These are phyloP conservation scores for Troides aeacus DNA, from an alignment of 2,888 invertebrate species.

Conservation along the genomic window DNA sequence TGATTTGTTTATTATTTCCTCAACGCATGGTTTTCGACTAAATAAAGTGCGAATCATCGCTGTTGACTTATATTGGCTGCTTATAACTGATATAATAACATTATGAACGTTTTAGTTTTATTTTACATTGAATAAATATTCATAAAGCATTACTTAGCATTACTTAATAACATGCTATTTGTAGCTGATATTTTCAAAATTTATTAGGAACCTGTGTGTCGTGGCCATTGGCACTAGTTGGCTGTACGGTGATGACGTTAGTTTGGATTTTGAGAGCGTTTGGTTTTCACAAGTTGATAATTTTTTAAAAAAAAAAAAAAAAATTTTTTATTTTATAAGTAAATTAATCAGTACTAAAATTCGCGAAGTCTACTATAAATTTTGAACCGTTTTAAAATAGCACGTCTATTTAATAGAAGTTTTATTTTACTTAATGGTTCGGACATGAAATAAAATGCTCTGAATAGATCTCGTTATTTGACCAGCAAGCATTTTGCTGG, in stretches of 20 bases:
- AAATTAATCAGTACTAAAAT: not conserved
- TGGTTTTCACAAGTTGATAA: not conserved
- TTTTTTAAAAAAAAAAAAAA: too few species aligned
- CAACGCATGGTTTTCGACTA: not conserved
- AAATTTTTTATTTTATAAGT: not conserved
- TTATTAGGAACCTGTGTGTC: constrained; percentile 52
- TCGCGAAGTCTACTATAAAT: not conserved
- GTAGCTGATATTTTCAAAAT: constrained; percentile 33
- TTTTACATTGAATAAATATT: not conserved
- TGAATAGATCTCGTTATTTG: not conserved
- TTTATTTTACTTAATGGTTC: not conserved
- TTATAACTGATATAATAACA: too few species aligned
- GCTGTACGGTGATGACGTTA: constrained; percentile 55
- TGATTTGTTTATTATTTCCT: not conserved
- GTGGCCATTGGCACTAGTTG: constrained; percentile 74
- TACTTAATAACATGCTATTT: not conserved
- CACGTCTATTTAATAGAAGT: not conserved
- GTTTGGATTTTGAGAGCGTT: constrained; percentile 45
- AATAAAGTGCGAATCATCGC: not conserved
- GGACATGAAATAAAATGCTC: constrained; percentile 3
- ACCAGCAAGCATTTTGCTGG: not conserved
- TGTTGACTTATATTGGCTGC: not conserved
- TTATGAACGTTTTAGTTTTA: not conserved
- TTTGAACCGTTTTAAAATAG: not conserved
- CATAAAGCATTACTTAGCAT: not conserved